These are phyloP conservation scores for Eurytoma californica DNA, from an alignment of 2,888 invertebrate genomes.

Conservation along the genomic window DNA sequence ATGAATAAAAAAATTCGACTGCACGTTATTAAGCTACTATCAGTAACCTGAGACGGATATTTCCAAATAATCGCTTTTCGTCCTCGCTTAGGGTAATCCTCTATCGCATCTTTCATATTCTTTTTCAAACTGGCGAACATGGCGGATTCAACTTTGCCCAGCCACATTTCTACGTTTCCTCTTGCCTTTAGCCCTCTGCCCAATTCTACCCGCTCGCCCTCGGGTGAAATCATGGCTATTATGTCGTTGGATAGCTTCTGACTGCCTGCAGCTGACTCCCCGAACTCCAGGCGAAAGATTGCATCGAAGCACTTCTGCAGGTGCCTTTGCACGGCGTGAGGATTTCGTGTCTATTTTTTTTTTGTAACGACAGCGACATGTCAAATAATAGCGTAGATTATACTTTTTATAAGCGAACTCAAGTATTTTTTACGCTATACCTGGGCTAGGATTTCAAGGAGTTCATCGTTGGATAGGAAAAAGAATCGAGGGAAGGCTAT, in stretches of 20 bases:
- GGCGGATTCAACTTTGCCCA: slow-evolving; percentile 91
- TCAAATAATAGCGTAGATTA: background rate
- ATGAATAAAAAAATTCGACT: background rate
- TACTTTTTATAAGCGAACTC: background rate
- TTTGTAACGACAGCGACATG: too few relatives aligned
- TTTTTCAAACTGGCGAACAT: slow-evolving; percentile 89
- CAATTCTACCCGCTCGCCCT: slow-evolving; percentile 87
- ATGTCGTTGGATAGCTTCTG: slow-evolving; percentile 87
- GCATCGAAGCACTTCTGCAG: slow-evolving; percentile 93
- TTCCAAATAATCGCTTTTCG: slow-evolving; percentile 85
- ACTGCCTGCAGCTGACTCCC: slow-evolving; percentile 73
- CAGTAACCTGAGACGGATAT: slow-evolving; percentile 84
- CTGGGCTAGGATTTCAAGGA: slow-evolving; percentile 93
- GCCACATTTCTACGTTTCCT: slow-evolving; percentile 94
- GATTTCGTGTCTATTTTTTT: slow-evolving; percentile 83
- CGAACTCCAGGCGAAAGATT: slow-evolving; percentile 87
- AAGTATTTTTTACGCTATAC: slow-evolving; percentile 69
- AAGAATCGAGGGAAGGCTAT: slow-evolving; percentile 93
- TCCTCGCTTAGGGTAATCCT: slow-evolving; percentile 80
- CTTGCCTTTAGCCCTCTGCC: slow-evolving; percentile 90
- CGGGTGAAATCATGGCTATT: slow-evolving; percentile 92
- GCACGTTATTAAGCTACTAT: background rate
- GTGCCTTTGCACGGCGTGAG: slow-evolving; percentile 93
- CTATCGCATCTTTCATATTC: slow-evolving; percentile 85
- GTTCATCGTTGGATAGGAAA: slow-evolving; percentile 92